Evolutionary conservation across 2,888 invertebrate genomes (phyloP), one percentile per base, ranked within the genome.

Genomic region (Andrena haemorrhoa): DNA sequence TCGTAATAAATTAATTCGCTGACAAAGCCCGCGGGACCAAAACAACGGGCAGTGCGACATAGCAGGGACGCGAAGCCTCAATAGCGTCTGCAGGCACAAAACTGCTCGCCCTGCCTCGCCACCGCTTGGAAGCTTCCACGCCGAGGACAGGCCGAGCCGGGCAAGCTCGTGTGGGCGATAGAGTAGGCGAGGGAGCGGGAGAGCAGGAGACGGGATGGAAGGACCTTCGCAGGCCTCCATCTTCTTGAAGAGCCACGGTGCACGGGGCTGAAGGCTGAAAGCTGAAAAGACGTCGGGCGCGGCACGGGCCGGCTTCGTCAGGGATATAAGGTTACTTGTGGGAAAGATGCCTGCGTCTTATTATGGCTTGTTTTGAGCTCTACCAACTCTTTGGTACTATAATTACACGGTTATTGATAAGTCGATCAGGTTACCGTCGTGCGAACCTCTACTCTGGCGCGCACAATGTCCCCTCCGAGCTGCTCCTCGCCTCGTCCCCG

Each of bases 391-490:
- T 93, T 93, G 90, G 92, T 93, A 91, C 92, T 92, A 92, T 94
- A 94, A 93, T 93, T 93, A 93, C 93, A 92, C 91, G 93, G 91
- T 93, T 93, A 94, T 94, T 94, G 94, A 94, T 94, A 94, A 94
- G 93, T 94, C 91, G 94, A 94, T 94, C 94, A 89, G 91, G 93
- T 94, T 94, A 93, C 93, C 86, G 86, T 74, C 83, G 87, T 89
- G 87, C 87, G 83, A 89, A 87, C 83, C 85, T 87, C 79, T 79
- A 83, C 75, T 83, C 85, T 83, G 56, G 70, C 82, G 78, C 76
- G 82, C 73, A 88, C 88, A 88, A 88, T 88, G 89, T 89, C 79
- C 74, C 65, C 69, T 69, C 58, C 56, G 53, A 69, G 47, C 69
- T 56, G 73, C 69, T 75, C 68, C 64, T 75, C 76, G 56, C 71